These are phyloP conservation scores for Notoglanidium macrostoma DNA, from an alignment of 2,797 vertebrate species.

Conservation along the genomic window DNA sequence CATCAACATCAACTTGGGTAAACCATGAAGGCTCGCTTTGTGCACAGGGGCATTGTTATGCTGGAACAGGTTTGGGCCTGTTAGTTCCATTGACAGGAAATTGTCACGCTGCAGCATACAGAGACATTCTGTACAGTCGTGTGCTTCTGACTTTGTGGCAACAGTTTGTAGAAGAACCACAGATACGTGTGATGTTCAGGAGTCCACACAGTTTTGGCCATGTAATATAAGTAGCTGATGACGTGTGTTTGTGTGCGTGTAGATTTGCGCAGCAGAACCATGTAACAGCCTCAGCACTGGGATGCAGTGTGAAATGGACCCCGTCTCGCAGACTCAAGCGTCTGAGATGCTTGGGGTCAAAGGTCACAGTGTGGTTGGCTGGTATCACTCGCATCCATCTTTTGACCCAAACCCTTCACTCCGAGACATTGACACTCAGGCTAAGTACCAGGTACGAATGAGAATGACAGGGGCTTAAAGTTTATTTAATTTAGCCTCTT, in stretches of 20 bases:
- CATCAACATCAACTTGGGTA: too few relatives aligned
- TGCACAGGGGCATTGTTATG: not conserved
- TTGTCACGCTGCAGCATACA: not conserved
- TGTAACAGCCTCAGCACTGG: slow-evolving; percentile 96
- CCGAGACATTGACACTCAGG: slow-evolving; percentile 94
- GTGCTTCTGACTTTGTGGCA: not conserved
- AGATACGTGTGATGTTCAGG: not conserved
- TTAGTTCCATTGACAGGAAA: not conserved
- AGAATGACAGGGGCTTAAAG: not conserved
- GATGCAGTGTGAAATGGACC: slow-evolving; percentile 98
- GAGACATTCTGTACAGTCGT: not conserved
- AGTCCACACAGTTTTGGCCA: not conserved
- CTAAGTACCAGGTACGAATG: slow-evolving; percentile 90
- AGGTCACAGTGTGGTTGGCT: slow-evolving; percentile 89
- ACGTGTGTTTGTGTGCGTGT: slow-evolving; percentile 32
- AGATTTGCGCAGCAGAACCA: slow-evolving; percentile 91
- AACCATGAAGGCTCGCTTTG: too few relatives aligned
- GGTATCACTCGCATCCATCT: slow-evolving; percentile 97
- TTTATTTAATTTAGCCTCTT: not conserved
- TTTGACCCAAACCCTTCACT: slow-evolving; percentile 96
- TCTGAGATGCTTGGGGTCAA: slow-evolving; percentile 84
- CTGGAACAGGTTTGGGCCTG: not conserved
- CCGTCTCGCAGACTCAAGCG: slow-evolving; percentile 92
- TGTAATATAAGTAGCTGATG: not conserved
- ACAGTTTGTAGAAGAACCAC: not conserved